Evolutionary conservation across 2,113 vertebrate genomes (phyloP).

Genomic region (Glaucomys volans): DNA sequence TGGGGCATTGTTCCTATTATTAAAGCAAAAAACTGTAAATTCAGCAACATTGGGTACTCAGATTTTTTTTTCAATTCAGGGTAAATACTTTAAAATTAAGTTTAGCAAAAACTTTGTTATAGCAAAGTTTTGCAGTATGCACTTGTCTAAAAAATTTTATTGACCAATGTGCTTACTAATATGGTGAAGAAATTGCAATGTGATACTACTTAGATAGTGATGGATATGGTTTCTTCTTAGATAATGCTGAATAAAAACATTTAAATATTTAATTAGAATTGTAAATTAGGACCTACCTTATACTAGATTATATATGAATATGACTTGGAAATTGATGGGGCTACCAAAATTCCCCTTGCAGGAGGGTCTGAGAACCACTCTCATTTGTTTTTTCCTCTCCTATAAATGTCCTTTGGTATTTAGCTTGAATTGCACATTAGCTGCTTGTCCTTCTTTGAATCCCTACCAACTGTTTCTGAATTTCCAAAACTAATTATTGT

Average conservation of each 20-base stretch:
- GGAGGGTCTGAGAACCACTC: background rate
- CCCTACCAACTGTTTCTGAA: background rate
- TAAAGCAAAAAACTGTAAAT: background rate
- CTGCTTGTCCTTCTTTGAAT: background rate
- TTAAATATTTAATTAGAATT: background rate
- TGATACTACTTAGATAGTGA: background rate
- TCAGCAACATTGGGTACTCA: background rate
- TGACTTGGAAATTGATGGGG: background rate
- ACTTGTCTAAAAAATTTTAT: background rate
- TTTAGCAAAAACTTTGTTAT: too few species aligned
- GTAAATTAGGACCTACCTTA: background rate
- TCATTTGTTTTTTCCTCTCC: background rate
- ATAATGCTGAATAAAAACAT: background rate
- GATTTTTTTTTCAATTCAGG: background rate
- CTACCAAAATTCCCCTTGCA: background rate
- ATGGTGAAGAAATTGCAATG: background rate
- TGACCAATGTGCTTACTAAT: background rate
- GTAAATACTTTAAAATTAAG: background rate
- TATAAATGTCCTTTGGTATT: background rate
- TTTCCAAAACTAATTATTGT: background rate
- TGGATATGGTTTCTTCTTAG: background rate
- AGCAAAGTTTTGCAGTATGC: background rate
- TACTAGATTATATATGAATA: background rate
- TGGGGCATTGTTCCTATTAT: background rate
- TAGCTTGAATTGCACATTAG: background rate